Conservation (phyloP, 2,113 vertebrate species). For the Clupea harengus region DNA sequence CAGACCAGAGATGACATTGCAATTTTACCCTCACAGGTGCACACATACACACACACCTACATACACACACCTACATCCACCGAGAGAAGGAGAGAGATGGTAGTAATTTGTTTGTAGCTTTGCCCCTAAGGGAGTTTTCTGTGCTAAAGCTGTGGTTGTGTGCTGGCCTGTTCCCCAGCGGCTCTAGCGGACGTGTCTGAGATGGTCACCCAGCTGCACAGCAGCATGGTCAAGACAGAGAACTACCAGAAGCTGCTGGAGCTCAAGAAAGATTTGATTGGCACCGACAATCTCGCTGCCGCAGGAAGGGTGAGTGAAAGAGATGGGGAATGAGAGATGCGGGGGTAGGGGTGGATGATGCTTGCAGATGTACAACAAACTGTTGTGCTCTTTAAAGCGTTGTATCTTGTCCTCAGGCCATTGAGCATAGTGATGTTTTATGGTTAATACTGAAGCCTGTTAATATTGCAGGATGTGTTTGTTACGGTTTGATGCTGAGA, state of each 20-base stretch:
- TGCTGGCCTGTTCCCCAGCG: slow-evolving; percentile 66
- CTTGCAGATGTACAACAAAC: not conserved
- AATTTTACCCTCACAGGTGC: too few species aligned
- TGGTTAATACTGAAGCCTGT: not conserved
- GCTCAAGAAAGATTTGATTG: slow-evolving; percentile 92
- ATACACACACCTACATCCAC: too few species aligned
- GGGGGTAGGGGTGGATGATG: not conserved
- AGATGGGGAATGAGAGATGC: not conserved
- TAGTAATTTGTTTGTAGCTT: not conserved
- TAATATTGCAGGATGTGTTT: not conserved
- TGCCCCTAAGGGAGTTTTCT: too few species aligned
- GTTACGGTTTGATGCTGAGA: not conserved
- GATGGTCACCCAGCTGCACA: slow-evolving; percentile 86
- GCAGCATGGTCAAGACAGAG: slow-evolving; percentile 91
- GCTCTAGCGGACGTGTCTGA: slow-evolving; percentile 92
- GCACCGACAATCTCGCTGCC: slow-evolving; percentile 85
- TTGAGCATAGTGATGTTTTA: not conserved
- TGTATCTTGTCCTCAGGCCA: not conserved
- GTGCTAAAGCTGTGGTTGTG: not conserved
- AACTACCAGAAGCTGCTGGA: slow-evolving; percentile 97
- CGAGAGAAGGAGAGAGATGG: too few species aligned
- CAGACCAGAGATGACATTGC: too few species aligned
- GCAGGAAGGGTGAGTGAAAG: slow-evolving; percentile 81
- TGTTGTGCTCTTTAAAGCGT: not conserved
- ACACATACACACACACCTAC: too few species aligned